A percentile compares a stretch with the other conserved stretches of the same genome.
These are phyloP conservation scores for Holotrichia oblita DNA, from an alignment of 1,140 invertebrate genomes.

Conservation along the genomic window DNA sequence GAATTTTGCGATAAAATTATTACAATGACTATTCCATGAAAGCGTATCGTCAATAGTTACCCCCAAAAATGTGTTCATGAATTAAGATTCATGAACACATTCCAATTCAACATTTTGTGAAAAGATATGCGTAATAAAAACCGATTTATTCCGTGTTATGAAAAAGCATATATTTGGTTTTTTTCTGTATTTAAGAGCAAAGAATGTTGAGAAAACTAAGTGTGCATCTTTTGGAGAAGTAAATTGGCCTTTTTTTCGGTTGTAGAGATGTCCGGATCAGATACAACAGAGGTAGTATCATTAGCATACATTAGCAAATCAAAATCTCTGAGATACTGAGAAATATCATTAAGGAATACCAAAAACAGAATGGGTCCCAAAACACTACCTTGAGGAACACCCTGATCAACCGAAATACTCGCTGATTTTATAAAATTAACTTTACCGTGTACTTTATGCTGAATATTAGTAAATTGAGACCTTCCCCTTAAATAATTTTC, in stretches of 20 bases:
- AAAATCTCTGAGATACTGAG: background rate
- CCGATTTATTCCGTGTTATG: too few relatives aligned
- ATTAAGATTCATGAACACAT: too few relatives aligned
- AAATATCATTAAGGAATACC: background rate
- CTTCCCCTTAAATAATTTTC: background rate
- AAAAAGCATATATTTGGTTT: background rate
- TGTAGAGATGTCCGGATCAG: background rate
- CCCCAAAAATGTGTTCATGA: too few relatives aligned
- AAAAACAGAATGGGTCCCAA: background rate
- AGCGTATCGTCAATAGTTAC: background rate
- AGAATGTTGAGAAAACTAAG: background rate
- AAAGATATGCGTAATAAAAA: too few relatives aligned
- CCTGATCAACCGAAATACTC: background rate
- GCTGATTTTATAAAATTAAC: background rate
- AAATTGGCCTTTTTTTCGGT: background rate
- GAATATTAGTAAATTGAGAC: too few relatives aligned
- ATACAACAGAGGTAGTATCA: background rate
- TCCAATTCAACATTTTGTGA: too few relatives aligned
- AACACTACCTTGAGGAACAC: constrained; percentile 7
- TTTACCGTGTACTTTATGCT: too few relatives aligned
- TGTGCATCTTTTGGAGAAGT: background rate
- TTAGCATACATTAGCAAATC: background rate
- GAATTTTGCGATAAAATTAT: background rate
- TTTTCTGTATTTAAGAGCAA: constrained; percentile 12
- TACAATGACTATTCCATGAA: background rate